Evolutionary conservation across 2,797 vertebrate genomes (phyloP), one percentile per base, ranked within the genome.

Genomic region (Naso thynnoides): DNA sequence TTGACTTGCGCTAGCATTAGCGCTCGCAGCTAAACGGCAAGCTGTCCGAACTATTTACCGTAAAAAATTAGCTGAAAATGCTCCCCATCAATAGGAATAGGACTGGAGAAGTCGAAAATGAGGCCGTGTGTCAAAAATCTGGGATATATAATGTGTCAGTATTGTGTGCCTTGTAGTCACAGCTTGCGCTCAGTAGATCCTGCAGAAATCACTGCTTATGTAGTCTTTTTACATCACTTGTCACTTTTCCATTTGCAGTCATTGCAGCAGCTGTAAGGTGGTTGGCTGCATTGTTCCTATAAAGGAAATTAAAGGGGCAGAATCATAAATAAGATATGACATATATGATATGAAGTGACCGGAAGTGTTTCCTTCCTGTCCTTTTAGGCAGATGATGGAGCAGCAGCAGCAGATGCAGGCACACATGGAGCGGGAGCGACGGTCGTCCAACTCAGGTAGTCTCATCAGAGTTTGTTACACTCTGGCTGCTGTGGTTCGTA

Each of bases 351-450:
- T 33, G 11, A 52, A 59, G 26, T 65, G n/a, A 63, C 5, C 57
- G 8, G 13, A 59, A n/a, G 63, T 63, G 49, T 70, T 70, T 83
- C 61, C 48, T 59, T 49, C 38, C 0, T 74, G 70, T 85, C 76
- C 91, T 27, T 91, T 21, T 6, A 99, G 98, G 93, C 97, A 98
- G 93, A 97, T 98, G 97, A 97, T 98, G 87, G 96, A 96, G 81
- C 95, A 96, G 90, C 95, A 96, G 92, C 96, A 96, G 91, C 95
- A 95, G 89, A 94, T 96, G 88, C 97, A 98, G 89, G 96, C 95
- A 5, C 97, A 99, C 70, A 96, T 98, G 85, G 96, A 98, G 85
- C 93, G 97, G 85, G 98, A 99, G 92, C 96, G 96, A 83, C 96
- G 96, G 86, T 93, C 96, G 39, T 99, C 98, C 26, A 97, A 97